Percentiles rank a stretch among this genome's conserved stretches.
These are phyloP conservation scores for Gavialis gangeticus DNA, from an alignment of 2,113 vertebrate species.

Conservation along the genomic window DNA sequence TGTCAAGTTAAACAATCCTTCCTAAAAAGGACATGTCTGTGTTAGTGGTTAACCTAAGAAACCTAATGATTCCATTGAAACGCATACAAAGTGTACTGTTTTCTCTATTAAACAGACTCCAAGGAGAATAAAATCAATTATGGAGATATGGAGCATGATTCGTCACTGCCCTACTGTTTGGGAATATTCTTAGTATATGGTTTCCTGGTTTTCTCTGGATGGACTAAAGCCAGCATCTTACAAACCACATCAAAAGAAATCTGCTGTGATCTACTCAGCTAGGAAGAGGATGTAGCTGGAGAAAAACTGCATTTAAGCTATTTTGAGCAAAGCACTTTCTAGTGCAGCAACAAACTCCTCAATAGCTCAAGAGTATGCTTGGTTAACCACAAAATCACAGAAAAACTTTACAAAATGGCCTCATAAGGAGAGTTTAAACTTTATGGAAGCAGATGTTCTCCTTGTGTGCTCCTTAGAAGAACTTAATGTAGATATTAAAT, in stretches of 20 bases:
- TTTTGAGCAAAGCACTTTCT: neutral
- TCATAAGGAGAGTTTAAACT: neutral
- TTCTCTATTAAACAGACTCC: neutral
- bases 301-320: neutral
- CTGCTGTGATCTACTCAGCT: fast-evolving
- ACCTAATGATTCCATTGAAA: neutral
- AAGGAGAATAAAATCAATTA: neutral
- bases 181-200: neutral
- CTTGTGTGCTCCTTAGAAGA: neutral
- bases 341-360: neutral
- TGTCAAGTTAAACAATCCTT: constrained; percentile 7
- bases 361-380: neutral
- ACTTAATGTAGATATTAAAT: neutral
- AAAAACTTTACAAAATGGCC: neutral
- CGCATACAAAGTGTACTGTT: neutral
- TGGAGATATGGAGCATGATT: neutral
- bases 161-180: neutral
- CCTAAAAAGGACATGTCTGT: neutral
- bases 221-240: neutral
- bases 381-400: neutral
- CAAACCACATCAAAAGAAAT: neutral
- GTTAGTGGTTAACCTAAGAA: neutral
- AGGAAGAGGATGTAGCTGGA: neutral
- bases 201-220: neutral
- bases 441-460: neutral